phyloP scores from a whole-genome alignment of 2,113 vertebrate genomes.

The Corvus hawaiiensis region DNA sequence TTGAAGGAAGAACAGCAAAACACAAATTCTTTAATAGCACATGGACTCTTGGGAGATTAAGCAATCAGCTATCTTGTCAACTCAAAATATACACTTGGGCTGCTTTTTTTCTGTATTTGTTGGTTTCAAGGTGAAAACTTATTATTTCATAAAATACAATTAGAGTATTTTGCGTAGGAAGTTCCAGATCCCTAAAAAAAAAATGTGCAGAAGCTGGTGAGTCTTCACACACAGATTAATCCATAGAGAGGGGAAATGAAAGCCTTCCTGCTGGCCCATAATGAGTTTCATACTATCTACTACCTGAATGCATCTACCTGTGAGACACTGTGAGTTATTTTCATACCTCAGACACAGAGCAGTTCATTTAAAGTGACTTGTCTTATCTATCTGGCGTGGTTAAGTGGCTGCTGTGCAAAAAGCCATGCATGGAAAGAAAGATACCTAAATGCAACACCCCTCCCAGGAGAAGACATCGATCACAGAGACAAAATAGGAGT shows the following conservation, averaged over 20 bases:
- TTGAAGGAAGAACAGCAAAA: constrained; percentile 11
- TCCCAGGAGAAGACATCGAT: accelerated
- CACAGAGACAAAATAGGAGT: neutral
- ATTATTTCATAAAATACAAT: neutral
- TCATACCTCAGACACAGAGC: neutral
- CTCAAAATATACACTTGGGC: neutral
- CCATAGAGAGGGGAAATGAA: neutral
- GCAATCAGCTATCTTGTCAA: neutral
- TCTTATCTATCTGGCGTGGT: neutral
- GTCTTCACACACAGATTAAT: neutral
- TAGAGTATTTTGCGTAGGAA: neutral
- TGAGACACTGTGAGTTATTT: neutral
- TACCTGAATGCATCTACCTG: neutral
- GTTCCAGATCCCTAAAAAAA: neutral
- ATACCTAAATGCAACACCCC: neutral
- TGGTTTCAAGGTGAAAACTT: neutral
- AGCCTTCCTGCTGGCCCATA: neutral
- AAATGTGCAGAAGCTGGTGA: neutral
- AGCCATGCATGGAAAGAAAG: neutral
- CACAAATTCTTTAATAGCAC: neutral
- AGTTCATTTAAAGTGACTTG: neutral
- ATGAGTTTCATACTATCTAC: neutral
- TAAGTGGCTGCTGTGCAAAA: neutral
- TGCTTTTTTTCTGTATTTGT: neutral
- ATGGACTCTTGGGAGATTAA: neutral